phyloP scores from a whole-genome alignment of 2,113 vertebrate species.

The Equus przewalskii region DNA sequence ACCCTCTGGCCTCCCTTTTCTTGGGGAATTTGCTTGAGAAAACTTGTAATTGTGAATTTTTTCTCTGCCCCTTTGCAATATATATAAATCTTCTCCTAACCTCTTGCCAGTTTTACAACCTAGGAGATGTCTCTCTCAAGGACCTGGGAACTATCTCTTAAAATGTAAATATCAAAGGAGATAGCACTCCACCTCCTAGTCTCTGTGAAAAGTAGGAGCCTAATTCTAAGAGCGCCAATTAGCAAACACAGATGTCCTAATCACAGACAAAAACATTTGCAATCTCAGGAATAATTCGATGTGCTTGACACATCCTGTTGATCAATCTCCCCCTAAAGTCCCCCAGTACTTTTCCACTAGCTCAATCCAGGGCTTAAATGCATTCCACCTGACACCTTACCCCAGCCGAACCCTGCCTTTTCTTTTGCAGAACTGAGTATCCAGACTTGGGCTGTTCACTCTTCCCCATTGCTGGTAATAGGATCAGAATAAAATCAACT shows the following conservation, averaged over 20 bases:
- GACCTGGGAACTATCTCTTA: conserved; percentile 31
- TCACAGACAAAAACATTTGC: conserved; percentile 13
- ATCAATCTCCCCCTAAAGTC: not conserved
- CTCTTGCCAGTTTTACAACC: not conserved
- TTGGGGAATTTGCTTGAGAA: not conserved
- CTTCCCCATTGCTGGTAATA: not conserved
- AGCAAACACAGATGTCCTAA: conserved; percentile 2
- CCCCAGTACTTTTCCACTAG: not conserved
- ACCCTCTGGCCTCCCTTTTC: not conserved
- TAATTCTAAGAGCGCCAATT: not conserved
- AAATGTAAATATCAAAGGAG: conserved; percentile 32
- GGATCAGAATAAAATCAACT: not conserved
- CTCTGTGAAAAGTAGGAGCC: not conserved
- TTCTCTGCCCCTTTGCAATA: not conserved
- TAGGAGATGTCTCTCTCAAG: not conserved
- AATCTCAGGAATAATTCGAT: conserved; percentile 33
- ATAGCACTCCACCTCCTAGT: not conserved
- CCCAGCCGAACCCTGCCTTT: not conserved
- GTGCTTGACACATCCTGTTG: not conserved
- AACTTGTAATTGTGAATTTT: not conserved
- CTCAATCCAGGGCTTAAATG: not conserved
- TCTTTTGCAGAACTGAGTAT: not conserved
- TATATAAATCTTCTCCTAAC: not conserved
- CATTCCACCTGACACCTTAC: not conserved
- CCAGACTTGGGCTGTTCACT: not conserved